These are phyloP conservation scores for Propithecus deckenii DNA, from an alignment of 2,797 vertebrate species.

Conservation along the genomic window DNA sequence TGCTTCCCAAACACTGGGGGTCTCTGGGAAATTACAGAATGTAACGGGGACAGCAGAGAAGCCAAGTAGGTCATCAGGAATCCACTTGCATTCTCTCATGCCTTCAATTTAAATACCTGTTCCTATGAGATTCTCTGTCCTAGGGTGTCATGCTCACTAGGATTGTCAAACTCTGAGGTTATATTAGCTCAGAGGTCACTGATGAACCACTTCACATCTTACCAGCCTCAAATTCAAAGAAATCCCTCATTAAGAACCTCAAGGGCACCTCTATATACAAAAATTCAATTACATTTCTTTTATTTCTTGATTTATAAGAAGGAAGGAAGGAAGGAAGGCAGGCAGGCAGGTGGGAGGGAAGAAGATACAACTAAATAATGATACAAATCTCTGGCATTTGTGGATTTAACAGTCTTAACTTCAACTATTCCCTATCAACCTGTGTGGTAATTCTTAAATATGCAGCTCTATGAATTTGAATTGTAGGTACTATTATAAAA, in stretches of 20 bases:
- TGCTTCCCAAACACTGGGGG: background rate
- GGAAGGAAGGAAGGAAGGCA: no score
- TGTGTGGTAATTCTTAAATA: background rate
- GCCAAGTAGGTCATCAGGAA: no score
- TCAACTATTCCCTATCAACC: background rate
- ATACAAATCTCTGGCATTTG: background rate
- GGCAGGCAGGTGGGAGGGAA: no score
- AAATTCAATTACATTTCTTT: background rate
- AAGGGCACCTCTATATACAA: background rate
- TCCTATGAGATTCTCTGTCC: constrained; percentile 12
- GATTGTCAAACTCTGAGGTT: constrained; percentile 52
- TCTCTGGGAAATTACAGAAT: background rate
- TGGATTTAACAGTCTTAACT: background rate
- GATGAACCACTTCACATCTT: constrained; percentile 5
- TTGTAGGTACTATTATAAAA: background rate
- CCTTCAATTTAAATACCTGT: background rate
- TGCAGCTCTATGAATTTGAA: background rate
- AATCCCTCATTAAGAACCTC: constrained; percentile 62
- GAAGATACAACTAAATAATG: background rate
- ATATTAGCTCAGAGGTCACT: constrained; percentile 54
- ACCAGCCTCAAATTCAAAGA: constrained; percentile 61
- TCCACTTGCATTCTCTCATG: background rate
- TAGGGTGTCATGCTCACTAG: constrained; percentile 22
- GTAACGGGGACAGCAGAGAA: accelerated
- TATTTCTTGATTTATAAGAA: constrained; percentile 45